A percentile compares a stretch with the other conserved stretches of the same genome.
phyloP scores from a whole-genome alignment of 2,113 vertebrate species.

The Cephalopterus ornatus region DNA sequence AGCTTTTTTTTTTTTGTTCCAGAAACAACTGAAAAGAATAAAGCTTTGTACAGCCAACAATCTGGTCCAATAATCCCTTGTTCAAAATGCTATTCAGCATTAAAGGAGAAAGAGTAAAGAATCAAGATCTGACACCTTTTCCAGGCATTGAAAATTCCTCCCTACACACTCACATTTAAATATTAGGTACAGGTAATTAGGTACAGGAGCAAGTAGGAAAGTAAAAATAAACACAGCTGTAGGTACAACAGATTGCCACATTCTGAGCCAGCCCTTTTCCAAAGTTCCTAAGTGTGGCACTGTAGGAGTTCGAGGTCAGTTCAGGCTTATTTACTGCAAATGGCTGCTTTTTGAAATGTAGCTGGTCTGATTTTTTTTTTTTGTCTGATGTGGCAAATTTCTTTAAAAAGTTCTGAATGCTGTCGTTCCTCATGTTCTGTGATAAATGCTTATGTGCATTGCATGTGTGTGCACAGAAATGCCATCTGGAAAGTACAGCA shows the following conservation, averaged over 20 bases:
- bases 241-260: background rate
- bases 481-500: background rate
- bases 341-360: background rate
- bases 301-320: background rate
- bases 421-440: background rate
- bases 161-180: background rate
- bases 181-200: background rate
- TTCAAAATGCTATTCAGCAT: background rate
- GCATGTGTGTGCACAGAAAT: background rate
- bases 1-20: background rate
- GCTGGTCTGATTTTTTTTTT: background rate
- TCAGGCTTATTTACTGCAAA: background rate
- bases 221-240: slow-evolving; percentile 7
- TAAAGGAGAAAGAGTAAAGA: background rate
- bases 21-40: background rate
- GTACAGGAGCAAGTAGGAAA: background rate
- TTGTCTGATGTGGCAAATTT: background rate
- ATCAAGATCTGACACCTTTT: background rate
- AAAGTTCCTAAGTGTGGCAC: background rate
- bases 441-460: background rate
- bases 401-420: background rate
- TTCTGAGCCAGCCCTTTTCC: background rate
- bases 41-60: background rate
- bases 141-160: background rate
- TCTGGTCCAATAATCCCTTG: background rate